phyloP scores from a whole-genome alignment of 2,888 invertebrate genomes.

The Melitaea athalia region DNA sequence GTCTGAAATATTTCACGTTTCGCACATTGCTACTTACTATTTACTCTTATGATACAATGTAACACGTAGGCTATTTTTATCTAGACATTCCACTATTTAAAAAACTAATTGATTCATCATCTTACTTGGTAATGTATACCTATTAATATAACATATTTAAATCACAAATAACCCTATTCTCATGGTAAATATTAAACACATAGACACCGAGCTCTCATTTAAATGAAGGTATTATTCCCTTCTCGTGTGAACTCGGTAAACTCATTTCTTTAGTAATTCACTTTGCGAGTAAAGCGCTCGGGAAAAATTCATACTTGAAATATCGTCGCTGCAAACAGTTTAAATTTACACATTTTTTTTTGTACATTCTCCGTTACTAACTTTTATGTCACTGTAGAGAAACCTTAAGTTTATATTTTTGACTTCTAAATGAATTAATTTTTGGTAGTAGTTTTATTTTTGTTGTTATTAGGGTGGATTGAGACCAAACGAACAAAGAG shows the following conservation, averaged over 20 bases:
- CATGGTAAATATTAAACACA: not conserved
- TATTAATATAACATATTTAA: not conserved
- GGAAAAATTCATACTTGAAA: constrained; percentile 29
- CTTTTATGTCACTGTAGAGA: not conserved
- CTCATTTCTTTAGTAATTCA: constrained; percentile 27
- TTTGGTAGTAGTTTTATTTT: too few species aligned
- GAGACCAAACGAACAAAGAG: too few species aligned
- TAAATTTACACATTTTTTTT: constrained; percentile 10
- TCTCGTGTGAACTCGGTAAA: constrained; percentile 19
- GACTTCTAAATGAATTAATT: not conserved
- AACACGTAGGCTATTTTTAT: too few species aligned
- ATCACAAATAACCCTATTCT: not conserved
- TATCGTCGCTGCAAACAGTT: constrained; percentile 17
- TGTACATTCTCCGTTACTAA: not conserved
- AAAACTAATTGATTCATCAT: too few species aligned
- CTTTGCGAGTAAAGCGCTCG: constrained; percentile 21
- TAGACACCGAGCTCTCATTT: constrained; percentile 5
- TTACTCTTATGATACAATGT: too few species aligned
- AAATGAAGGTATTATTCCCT: constrained; percentile 27
- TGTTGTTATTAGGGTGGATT: too few species aligned
- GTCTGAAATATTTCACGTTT: too few species aligned
- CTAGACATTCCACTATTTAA: too few species aligned
- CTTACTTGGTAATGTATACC: too few species aligned
- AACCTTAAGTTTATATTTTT: constrained; percentile 7
- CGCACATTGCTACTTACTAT: too few species aligned